A percentile compares a stretch with the other conserved stretches of the same genome.
These are phyloP conservation scores for Drosophila arawakana DNA, from an alignment of 1,140 invertebrate species.

Conservation along the genomic window DNA sequence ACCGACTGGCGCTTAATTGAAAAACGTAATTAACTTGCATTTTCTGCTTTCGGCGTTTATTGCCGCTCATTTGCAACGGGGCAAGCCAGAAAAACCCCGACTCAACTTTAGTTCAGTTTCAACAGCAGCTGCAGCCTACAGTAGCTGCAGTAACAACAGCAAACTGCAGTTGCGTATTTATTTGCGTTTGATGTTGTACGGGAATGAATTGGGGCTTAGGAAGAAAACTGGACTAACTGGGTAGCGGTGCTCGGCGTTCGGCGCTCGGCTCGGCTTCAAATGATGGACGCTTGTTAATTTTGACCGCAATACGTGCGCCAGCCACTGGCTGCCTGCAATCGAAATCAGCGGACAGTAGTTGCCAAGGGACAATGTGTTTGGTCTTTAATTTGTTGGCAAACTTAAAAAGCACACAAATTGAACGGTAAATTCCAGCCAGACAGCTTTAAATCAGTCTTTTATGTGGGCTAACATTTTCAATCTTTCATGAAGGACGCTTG, in stretches of 20 bases:
- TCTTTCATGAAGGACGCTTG: conserved; percentile 19
- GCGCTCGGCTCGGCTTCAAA: conserved; percentile 15
- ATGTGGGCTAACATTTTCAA: not conserved
- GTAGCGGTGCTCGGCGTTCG: not conserved
- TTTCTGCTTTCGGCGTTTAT: conserved; percentile 82
- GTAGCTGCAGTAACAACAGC: not conserved
- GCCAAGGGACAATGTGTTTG: not conserved
- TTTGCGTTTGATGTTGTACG: conserved; percentile 49
- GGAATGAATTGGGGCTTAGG: conserved; percentile 22
- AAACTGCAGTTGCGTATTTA: conserved; percentile 56
- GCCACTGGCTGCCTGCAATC: conserved; percentile 44
- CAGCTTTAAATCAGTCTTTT: not conserved
- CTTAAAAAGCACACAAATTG: conserved; percentile 20
- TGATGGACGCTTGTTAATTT: conserved; percentile 63
- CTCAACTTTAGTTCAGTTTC: conserved; percentile 18
- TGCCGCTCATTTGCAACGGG: conserved; percentile 77
- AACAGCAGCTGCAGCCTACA: conserved; percentile 38
- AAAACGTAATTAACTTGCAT: conserved; percentile 82
- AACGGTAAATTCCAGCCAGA: not conserved
- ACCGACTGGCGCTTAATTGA: conserved; percentile 73
- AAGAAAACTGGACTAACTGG: too few species aligned
- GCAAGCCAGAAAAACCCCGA: conserved; percentile 34
- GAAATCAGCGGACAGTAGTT: conserved; percentile 18
- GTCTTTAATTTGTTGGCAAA: conserved; percentile 18
- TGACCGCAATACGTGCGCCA: conserved; percentile 68